phyloP scores from a whole-genome alignment of 2,113 vertebrate genomes.

The Pollachius pollachius region DNA sequence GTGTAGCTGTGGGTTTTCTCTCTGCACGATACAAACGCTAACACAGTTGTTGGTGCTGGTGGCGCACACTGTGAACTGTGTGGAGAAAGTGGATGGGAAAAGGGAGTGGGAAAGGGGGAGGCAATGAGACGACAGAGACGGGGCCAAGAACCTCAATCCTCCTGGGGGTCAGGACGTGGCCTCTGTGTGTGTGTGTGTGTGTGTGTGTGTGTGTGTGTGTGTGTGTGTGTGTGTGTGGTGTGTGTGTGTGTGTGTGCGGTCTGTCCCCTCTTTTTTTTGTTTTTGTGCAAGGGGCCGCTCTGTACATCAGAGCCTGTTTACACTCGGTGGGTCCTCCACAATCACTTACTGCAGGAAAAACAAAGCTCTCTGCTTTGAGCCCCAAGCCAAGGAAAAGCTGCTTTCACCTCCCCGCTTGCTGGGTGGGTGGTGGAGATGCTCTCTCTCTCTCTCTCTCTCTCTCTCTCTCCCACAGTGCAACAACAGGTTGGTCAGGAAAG shows the following conservation, averaged over 20 bases:
- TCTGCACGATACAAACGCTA: too few relatives aligned
- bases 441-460: too few relatives aligned
- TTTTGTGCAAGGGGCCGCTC: slow-evolving; percentile 32
- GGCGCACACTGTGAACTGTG: not conserved
- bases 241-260: not conserved
- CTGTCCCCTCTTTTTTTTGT: slow-evolving; percentile 28
- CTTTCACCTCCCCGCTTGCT: slow-evolving; percentile 43
- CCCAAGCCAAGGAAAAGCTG: slow-evolving; percentile 66
- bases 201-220: too few relatives aligned
- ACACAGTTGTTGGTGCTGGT: slow-evolving; percentile 8
- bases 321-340: slow-evolving; percentile 60
- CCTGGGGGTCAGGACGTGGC: slow-evolving; percentile 48
- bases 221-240: too few relatives aligned
- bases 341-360: slow-evolving; percentile 71
- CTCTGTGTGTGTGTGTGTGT: slow-evolving; percentile 4
- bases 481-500: slow-evolving; percentile 47
- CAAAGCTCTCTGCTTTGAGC: slow-evolving; percentile 65
- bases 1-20: slow-evolving; percentile 4
- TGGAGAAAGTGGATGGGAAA: slow-evolving; percentile 36
- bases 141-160: slow-evolving; percentile 50
- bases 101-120: slow-evolving; percentile 46
- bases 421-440: slow-evolving; percentile 33
- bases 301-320: slow-evolving; percentile 64
- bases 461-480: slow-evolving; percentile 31
- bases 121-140: slow-evolving; percentile 35